Evolutionary conservation across 2,888 invertebrate species (phyloP).

Genomic region (Criorhina ranunculi): DNA sequence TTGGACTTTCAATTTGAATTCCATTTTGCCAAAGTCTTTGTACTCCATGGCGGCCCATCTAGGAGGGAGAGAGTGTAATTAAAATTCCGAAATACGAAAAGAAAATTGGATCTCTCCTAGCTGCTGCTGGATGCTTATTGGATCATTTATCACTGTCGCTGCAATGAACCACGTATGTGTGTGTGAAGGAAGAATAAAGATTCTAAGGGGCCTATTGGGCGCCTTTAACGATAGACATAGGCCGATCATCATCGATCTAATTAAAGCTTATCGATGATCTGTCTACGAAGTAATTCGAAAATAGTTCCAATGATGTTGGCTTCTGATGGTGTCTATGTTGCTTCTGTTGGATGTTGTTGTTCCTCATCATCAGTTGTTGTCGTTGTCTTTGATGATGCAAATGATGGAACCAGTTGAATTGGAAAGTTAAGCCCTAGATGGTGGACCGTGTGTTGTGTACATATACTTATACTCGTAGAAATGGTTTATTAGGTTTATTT

Average conservation of each 20-base stretch:
- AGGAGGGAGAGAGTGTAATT: slow-evolving; percentile 57
- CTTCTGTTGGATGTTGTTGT: slow-evolving; percentile 11
- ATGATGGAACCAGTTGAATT: slow-evolving; percentile 53
- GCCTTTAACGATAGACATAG: slow-evolving; percentile 55
- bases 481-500: slow-evolving; percentile 14
- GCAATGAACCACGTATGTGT: slow-evolving; percentile 9
- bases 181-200: slow-evolving; percentile 1
- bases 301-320: slow-evolving; percentile 30
- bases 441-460: slow-evolving; percentile 13
- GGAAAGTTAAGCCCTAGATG: slow-evolving; percentile 25
- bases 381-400: slow-evolving; percentile 47
- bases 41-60: slow-evolving; percentile 17
- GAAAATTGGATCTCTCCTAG: slow-evolving; percentile 55
- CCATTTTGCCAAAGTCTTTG: slow-evolving; percentile 68
- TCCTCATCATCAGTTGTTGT: slow-evolving; percentile 7
- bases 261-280: slow-evolving; percentile 73
- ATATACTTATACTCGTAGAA: neutral
- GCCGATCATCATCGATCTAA: slow-evolving; percentile 72
- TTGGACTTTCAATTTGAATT: slow-evolving; percentile 59
- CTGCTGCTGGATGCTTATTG: slow-evolving; percentile 41
- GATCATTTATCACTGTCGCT: slow-evolving; percentile 71
- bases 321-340: neutral
- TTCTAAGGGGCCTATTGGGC: slow-evolving; percentile 40
- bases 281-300: slow-evolving; percentile 57
- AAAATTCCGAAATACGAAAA: slow-evolving; percentile 67